phyloP scores from a whole-genome alignment of 2,113 vertebrate species.

The Podarcis muralis region DNA sequence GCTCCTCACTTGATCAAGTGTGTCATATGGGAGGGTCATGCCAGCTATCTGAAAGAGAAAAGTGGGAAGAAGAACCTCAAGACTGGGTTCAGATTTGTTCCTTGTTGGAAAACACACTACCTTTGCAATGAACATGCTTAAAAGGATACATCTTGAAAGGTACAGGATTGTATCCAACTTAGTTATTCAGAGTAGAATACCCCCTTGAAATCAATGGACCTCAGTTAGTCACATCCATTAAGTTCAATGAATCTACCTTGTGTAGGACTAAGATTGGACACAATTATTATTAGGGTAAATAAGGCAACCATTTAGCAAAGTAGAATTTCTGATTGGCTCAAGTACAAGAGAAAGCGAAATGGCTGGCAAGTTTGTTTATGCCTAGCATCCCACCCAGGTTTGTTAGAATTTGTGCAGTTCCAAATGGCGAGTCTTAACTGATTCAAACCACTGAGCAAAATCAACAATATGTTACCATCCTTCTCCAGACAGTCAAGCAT shows the following conservation, averaged over 20 bases:
- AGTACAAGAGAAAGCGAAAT: background rate
- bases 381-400: background rate
- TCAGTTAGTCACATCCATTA: too few relatives aligned
- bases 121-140: background rate
- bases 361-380: constrained; percentile 7
- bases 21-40: constrained; percentile 89
- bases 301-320: background rate
- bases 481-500: constrained; percentile 16
- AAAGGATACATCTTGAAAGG: background rate
- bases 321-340: background rate
- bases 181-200: too few relatives aligned
- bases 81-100: background rate
- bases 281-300: background rate
- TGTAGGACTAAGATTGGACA: too few relatives aligned
- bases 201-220: too few relatives aligned
- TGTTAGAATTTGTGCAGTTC: background rate
- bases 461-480: background rate
- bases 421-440: background rate
- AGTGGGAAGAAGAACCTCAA: constrained; percentile 1
- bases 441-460: constrained; percentile 17
- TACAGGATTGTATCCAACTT: too few relatives aligned
- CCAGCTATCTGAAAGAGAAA: constrained; percentile 83
- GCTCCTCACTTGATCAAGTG: constrained; percentile 84
- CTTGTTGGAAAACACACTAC: background rate
- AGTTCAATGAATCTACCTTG: too few relatives aligned